Evolutionary conservation across 2,888 invertebrate species (phyloP).

Genomic region (Cyaniris semiargus): DNA sequence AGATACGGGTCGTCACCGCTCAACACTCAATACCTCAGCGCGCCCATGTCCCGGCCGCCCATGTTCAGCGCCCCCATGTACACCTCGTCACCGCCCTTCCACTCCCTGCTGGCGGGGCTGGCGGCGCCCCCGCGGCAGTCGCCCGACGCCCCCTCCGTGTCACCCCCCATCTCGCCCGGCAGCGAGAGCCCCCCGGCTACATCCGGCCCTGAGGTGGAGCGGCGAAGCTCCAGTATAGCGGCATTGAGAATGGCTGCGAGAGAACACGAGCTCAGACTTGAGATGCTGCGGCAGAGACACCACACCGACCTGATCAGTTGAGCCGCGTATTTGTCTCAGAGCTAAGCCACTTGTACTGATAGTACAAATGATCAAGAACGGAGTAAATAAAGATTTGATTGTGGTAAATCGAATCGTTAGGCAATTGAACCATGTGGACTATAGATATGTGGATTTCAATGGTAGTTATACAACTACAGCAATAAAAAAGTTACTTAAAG

Average conservation of each 20-base stretch:
- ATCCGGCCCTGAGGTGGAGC: conserved; percentile 86
- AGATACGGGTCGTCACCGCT: conserved; percentile 67
- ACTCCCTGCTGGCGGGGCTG: conserved; percentile 68
- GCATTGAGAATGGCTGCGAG: conserved; percentile 92
- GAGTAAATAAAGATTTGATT: neutral
- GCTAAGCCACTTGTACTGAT: neutral
- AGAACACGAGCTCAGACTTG: conserved; percentile 92
- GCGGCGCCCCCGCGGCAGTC: conserved; percentile 74
- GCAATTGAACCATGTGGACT: neutral
- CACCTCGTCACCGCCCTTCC: conserved; percentile 77
- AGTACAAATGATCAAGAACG: neutral
- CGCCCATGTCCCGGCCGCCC: conserved; percentile 68
- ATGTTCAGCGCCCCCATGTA: conserved; percentile 84
- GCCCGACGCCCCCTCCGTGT: conserved; percentile 71
- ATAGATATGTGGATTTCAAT: neutral
- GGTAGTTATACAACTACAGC: conserved; percentile 29
- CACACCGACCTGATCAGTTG: conserved; percentile 89
- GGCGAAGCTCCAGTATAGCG: conserved; percentile 93
- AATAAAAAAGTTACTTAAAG: neutral
- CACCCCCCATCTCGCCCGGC: conserved; percentile 78
- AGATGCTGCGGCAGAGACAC: conserved; percentile 89
- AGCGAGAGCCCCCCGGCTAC: conserved; percentile 76
- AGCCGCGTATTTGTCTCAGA: conserved; percentile 50
- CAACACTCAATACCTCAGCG: conserved; percentile 77
- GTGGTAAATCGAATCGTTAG: neutral